These are phyloP conservation scores for Gymnocheta viridis DNA, from an alignment of 2,888 invertebrate genomes.

Conservation along the genomic window DNA sequence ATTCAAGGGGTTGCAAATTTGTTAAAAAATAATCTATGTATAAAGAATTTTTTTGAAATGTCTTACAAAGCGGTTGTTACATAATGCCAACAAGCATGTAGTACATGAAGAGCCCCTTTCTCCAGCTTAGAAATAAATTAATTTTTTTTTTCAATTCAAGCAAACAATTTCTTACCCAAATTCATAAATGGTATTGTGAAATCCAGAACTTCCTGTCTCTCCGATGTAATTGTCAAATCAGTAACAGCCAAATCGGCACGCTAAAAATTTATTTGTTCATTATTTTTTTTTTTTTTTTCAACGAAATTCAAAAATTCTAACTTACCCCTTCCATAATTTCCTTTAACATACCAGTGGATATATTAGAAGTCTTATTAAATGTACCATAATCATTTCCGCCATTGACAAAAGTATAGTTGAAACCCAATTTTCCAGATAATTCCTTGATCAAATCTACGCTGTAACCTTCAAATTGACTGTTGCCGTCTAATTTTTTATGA, in stretches of 20 bases:
- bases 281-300: too few species aligned
- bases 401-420: slow-evolving; percentile 91
- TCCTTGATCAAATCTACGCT: slow-evolving; percentile 93
- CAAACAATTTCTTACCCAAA: slow-evolving; percentile 83
- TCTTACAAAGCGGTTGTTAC: too few species aligned
- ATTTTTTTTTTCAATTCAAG: not conserved
- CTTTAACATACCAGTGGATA: slow-evolving; percentile 94
- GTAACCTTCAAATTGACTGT: slow-evolving; percentile 93
- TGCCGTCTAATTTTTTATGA: slow-evolving; percentile 86
- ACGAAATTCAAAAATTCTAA: too few species aligned
- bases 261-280: slow-evolving; percentile 85
- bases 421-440: slow-evolving; percentile 88
- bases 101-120: too few species aligned
- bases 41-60: too few species aligned
- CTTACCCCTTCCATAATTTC: slow-evolving; percentile 87
- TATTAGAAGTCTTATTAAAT: slow-evolving; percentile 84
- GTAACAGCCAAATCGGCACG: slow-evolving; percentile 95
- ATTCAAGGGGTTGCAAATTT: too few species aligned
- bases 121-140: too few species aligned
- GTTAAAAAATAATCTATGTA: too few species aligned
- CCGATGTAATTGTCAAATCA: slow-evolving; percentile 93
- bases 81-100: too few species aligned
- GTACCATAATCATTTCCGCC: slow-evolving; percentile 91
- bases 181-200: slow-evolving; percentile 98
- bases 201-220: slow-evolving; percentile 93